A percentile compares a stretch with the other conserved stretches of the same genome.
Conservation (phyloP, 2,888 invertebrate species). For the Drosophila kambysellisi region DNA sequence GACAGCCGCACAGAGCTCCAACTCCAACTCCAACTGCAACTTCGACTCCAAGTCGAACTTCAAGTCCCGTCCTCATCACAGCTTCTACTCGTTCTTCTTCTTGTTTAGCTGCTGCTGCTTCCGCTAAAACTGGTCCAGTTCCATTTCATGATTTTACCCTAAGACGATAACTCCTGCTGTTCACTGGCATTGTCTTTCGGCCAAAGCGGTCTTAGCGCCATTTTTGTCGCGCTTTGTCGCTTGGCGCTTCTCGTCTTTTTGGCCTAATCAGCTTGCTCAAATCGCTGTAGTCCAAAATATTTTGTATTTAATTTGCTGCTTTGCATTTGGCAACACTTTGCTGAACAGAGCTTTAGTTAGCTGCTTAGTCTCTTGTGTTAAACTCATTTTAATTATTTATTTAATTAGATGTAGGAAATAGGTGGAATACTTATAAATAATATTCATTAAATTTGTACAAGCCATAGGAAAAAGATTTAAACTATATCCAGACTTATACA, state of each 20-base stretch:
- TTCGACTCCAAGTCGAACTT: slow-evolving; percentile 34
- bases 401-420: not conserved
- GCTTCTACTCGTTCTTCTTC: slow-evolving; percentile 22
- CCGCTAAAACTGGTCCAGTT: slow-evolving; percentile 84
- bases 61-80: slow-evolving; percentile 46
- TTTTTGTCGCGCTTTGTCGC: slow-evolving; percentile 72
- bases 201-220: slow-evolving; percentile 76
- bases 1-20: slow-evolving; percentile 45
- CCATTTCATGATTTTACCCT: slow-evolving; percentile 77
- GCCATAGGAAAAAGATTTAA: not conserved
- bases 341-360: not conserved
- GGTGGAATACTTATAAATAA: not conserved
- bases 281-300: slow-evolving; percentile 56
- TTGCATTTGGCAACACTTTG: slow-evolving; percentile 31
- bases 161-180: slow-evolving; percentile 63
- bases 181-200: slow-evolving; percentile 44
- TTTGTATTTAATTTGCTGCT: slow-evolving; percentile 70
- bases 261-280: slow-evolving; percentile 62
- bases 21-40: slow-evolving; percentile 32
- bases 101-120: slow-evolving; percentile 63
- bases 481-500: not conserved
- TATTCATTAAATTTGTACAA: not conserved
- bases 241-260: slow-evolving; percentile 51
- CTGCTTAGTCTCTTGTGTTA: not conserved
- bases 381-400: not conserved